phyloP scores from a whole-genome alignment of 2,888 invertebrate species.

The Epsilonema sp. region DNA sequence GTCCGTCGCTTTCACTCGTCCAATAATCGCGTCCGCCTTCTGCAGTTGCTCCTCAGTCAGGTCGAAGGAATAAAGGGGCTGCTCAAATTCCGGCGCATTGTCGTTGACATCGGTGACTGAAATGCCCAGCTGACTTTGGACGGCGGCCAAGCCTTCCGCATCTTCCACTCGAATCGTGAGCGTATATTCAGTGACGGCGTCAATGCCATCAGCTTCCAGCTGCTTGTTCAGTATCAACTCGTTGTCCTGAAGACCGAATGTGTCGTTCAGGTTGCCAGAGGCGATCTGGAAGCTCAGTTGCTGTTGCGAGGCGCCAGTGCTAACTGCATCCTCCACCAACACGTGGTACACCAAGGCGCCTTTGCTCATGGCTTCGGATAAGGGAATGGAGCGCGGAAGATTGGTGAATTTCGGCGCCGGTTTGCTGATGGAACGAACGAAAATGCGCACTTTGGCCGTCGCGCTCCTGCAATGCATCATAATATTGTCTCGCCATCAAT shows the following conservation, averaged over 20 bases:
- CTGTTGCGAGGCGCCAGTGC: no score
- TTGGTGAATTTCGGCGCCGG: neutral
- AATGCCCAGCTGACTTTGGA: slow-evolving; percentile 31
- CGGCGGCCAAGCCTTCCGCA: slow-evolving; percentile 27
- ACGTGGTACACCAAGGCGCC: neutral
- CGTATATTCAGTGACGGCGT: slow-evolving; percentile 59
- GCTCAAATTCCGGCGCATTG: slow-evolving; percentile 64
- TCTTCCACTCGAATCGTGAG: slow-evolving; percentile 66
- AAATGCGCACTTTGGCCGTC: neutral
- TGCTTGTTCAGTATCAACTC: slow-evolving; percentile 73
- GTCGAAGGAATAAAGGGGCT: slow-evolving; percentile 30
- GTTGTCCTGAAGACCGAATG: slow-evolving; percentile 34
- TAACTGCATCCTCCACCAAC: no score
- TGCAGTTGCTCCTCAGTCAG: neutral
- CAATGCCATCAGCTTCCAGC: slow-evolving; percentile 74
- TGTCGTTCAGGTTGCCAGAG: neutral
- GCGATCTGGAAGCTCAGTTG: neutral
- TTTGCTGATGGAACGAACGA: neutral
- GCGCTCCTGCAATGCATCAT: neutral
- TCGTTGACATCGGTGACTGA: slow-evolving; percentile 68
- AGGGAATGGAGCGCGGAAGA: neutral
- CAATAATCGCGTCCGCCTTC: neutral
- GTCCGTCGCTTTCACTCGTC: neutral
- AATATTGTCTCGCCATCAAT: no score
- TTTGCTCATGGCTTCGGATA: neutral